Conservation (phyloP, 2,888 invertebrate genomes). For the Orthonychiurus folsomi region DNA sequence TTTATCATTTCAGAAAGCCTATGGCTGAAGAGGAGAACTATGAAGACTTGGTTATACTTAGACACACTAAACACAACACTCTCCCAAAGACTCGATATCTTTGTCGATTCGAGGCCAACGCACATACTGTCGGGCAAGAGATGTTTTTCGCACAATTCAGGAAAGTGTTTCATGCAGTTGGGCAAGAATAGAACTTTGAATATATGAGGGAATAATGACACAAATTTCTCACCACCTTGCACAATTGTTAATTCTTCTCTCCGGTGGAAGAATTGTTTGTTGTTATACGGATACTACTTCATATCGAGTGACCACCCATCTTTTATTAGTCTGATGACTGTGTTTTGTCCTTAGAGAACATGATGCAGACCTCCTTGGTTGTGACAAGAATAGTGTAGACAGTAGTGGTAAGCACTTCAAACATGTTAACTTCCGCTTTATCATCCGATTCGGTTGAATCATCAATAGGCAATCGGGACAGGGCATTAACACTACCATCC, state of each 20-base stretch:
- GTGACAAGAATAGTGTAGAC: slow-evolving; percentile 13
- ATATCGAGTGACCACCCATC: slow-evolving; percentile 16
- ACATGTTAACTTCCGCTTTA: slow-evolving; percentile 14
- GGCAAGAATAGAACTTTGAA: slow-evolving; percentile 12
- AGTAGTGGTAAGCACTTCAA: slow-evolving; percentile 43
- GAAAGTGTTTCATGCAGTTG: slow-evolving; percentile 18
- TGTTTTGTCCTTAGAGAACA: neutral
- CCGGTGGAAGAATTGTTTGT: slow-evolving; percentile 5
- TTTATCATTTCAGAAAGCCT: neutral
- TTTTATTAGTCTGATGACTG: neutral
- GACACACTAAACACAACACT: neutral
- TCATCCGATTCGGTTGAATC: slow-evolving; percentile 37
- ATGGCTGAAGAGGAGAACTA: slow-evolving; percentile 47
- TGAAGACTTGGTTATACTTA: slow-evolving; percentile 67
- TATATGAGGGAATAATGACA: slow-evolving; percentile 20
- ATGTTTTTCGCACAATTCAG: slow-evolving; percentile 25
- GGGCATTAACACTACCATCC: slow-evolving; percentile 42
- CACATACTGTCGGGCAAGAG: slow-evolving; percentile 21
- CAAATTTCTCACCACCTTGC: slow-evolving; percentile 23
- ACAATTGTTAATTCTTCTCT: slow-evolving; percentile 16
- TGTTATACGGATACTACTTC: neutral
- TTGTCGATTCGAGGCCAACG: slow-evolving; percentile 24
- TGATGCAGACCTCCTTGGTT: neutral
- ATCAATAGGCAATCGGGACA: slow-evolving; percentile 38
- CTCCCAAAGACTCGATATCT: slow-evolving; percentile 15